Base-by-base conservation (phyloP, 2,797 vertebrate species). In the Arvicola amphibius region DNA sequence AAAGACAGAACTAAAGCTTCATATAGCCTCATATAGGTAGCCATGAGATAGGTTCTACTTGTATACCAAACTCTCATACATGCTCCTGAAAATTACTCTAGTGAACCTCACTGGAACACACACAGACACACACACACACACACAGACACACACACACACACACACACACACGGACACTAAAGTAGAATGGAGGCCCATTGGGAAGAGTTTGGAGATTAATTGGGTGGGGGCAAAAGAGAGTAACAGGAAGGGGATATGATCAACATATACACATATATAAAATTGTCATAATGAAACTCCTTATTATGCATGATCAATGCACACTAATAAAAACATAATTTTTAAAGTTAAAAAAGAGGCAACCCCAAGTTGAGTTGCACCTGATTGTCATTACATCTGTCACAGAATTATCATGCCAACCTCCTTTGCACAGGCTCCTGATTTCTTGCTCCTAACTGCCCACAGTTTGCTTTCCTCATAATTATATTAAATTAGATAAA, bases 401-500 rank as follows among this genome's bases (percentile, higher is more conserved):
- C 79, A 17, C 83, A 96, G 80, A 56, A 63, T 59, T 90, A 93
- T 97, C 95, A 92, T 74, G 14, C 63, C 71, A 46, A 5, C 83
- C 92, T 97, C 93, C 59, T 97, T 71, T 71, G 79, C 78, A 46
- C 87, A 96, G 69, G 53, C 95, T 98, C 97, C 96, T 89, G 96
- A 97, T 95, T 96, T 91, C 92, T 93, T 97, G 69, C 92, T 95
- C 88, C 96, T 97, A 81, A 95, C 96, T 96, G 94, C 96, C 96
- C 96, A 98, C 96, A 93, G 97, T 98, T 97, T 98, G 94, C 92
- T 98, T 98, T 98, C 96, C 96, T 95, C 96, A 97, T 98, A 98
- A 98, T 98, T 98, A 98, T 95, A 98, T 97, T 98, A 98, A 98
- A 98, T 98, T 98, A 98, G 97, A 98, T 98, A 98, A 98, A 98